Evolutionary conservation across 2,797 vertebrate species (phyloP).

Genomic region (Sylvia borin): DNA sequence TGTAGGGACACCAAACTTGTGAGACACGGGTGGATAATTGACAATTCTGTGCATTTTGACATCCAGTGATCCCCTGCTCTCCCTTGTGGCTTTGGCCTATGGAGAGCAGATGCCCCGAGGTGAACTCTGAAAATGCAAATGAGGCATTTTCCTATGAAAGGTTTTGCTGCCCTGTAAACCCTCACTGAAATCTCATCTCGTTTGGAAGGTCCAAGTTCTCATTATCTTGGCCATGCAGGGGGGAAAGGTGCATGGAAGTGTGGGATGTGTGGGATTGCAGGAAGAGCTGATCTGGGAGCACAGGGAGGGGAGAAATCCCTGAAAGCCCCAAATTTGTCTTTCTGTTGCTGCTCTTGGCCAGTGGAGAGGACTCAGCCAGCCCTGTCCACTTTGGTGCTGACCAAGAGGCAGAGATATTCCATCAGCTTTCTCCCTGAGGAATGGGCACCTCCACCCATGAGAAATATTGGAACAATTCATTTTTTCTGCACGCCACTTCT

Average conservation of each 20-base stretch:
- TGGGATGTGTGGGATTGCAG: neutral
- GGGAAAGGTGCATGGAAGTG: neutral
- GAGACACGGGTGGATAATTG: neutral
- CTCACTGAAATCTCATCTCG: neutral
- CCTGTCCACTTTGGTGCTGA: neutral
- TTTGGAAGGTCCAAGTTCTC: neutral
- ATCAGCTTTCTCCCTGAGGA: neutral
- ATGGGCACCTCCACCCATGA: neutral
- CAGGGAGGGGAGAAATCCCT: neutral
- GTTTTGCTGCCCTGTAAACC: conserved; percentile 18
- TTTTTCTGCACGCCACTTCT: neutral
- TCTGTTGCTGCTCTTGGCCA: neutral
- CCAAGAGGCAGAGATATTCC: neutral
- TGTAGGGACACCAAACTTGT: neutral
- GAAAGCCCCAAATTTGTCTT: neutral
- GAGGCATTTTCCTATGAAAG: conserved; percentile 1
- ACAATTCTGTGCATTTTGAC: neutral
- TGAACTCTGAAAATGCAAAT: neutral
- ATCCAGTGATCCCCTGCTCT: neutral
- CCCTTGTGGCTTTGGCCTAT: neutral
- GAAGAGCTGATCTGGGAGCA: neutral
- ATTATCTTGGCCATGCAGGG: neutral
- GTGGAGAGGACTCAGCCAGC: neutral
- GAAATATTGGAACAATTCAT: neutral
- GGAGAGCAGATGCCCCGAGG: neutral